Evolutionary conservation across 2,113 vertebrate genomes (phyloP).

Genomic region (Corvus cornix): DNA sequence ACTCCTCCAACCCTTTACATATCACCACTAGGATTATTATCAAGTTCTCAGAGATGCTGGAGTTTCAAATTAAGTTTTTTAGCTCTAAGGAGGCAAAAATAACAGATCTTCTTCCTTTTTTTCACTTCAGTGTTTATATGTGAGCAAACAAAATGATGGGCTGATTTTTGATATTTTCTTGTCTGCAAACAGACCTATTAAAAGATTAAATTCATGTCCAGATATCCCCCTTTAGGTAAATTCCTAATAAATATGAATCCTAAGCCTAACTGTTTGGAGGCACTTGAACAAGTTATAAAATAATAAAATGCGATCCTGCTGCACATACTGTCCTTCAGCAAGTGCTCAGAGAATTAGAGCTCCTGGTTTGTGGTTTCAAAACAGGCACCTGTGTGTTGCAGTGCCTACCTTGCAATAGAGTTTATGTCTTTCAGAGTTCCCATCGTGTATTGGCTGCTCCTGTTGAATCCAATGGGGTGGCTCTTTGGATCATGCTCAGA

Average conservation of each 20-base stretch:
- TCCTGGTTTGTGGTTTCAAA: background rate
- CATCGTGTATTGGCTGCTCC: accelerated
- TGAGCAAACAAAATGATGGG: background rate
- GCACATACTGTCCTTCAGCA: background rate
- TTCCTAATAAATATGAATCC: background rate
- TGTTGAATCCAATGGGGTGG: background rate
- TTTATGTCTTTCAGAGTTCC: background rate
- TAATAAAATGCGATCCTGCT: background rate
- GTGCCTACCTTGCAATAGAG: background rate
- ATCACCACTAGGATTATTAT: background rate
- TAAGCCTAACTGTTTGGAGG: background rate
- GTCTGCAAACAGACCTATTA: background rate
- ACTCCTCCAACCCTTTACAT: background rate
- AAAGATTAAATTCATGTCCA: background rate
- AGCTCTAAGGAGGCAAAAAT: background rate
- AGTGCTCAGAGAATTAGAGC: background rate
- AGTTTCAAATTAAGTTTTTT: background rate
- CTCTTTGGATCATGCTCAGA: background rate
- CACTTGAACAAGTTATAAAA: background rate
- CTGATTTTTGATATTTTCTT: background rate
- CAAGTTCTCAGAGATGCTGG: background rate
- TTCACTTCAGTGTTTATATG: background rate
- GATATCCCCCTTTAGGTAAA: background rate
- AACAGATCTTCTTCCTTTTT: background rate
- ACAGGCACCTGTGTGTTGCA: background rate